Evolutionary conservation across 2,888 invertebrate species (phyloP).

Genomic region (Eulithis prunata): DNA sequence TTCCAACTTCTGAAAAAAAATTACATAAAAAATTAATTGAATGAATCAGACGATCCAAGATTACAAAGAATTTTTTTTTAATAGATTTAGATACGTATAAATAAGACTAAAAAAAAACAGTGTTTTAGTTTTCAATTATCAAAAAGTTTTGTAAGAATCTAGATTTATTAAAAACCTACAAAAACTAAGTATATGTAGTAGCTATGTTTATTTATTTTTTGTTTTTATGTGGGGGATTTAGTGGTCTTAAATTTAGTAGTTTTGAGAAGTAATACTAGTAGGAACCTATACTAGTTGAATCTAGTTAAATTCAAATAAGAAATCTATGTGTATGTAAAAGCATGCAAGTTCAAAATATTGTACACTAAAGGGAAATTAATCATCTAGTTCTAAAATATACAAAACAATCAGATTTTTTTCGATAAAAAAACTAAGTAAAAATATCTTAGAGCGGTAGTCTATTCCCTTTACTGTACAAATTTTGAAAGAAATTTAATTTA

Average conservation of each 20-base stretch:
- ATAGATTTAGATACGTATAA: no score
- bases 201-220: no score
- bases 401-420: constrained; percentile 39
- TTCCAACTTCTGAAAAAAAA: constrained; percentile 70
- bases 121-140: no score
- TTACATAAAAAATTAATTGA: background rate
- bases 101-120: no score
- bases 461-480: constrained; percentile 82
- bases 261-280: background rate
- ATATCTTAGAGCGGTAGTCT: constrained; percentile 77
- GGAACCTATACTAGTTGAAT: background rate
- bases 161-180: no score
- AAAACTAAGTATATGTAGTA: no score
- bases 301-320: background rate
- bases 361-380: constrained; percentile 82
- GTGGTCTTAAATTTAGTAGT: background rate
- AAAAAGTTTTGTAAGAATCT: no score
- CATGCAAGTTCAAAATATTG: constrained; percentile 70
- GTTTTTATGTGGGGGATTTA: no score
- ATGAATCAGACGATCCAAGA: background rate
- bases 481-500: constrained; percentile 48
- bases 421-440: constrained; percentile 40
- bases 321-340: constrained; percentile 39
- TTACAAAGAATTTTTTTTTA: background rate
- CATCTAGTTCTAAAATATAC: constrained; percentile 38